Evolutionary conservation across 2,797 vertebrate genomes (phyloP), one percentile per base, ranked within the genome.

Genomic region (Sylvia borin): DNA sequence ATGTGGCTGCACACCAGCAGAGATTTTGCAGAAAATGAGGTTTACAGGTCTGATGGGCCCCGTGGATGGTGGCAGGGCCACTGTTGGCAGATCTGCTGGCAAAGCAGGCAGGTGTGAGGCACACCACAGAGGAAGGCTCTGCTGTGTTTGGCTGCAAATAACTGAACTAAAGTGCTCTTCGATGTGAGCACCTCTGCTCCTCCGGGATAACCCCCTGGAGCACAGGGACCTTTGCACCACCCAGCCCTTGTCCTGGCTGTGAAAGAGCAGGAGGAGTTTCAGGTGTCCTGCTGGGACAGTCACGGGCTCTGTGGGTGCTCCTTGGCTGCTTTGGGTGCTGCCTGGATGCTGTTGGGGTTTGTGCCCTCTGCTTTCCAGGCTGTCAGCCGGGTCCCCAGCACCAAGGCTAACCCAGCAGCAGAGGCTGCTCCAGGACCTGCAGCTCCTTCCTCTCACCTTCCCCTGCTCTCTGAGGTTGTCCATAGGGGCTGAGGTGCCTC

Each of bases 1-100:
- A 7, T 19, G 60, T 7, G 64, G 24, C 53, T 77, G 55, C 36
- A 21, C 4, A 1, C 38, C 16, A 62, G 73, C 36, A 42, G 72
- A 34, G 55, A 7, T 42, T 38, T 24, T 26, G 75, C 47, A 50
- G 67, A 48, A 76, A 43, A 43, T 40, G 6, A 20, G 36, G 5
- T 13, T 61, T 24, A 0, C 0, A 18, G 57, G 17, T n/a, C 12
- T 24, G 0, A 12, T 19, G 29, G 2, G 0, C 13, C 31, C 51
- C 3, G 1, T n/a, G 18, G 10, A 5, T 17, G 16, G 8, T 2
- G 43, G 32, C 51, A 85, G n/a, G 27, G 62, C 64, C 5, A 1
- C 0, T 21, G 24, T 19, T 7, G 7, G 10, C 24, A 5, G 50
- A 4, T 36, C 19, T 45, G 16, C 18, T 47, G 65, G 80, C 27